phyloP scores from a whole-genome alignment of 2,888 invertebrate genomes.

The Luperina nickerlii region DNA sequence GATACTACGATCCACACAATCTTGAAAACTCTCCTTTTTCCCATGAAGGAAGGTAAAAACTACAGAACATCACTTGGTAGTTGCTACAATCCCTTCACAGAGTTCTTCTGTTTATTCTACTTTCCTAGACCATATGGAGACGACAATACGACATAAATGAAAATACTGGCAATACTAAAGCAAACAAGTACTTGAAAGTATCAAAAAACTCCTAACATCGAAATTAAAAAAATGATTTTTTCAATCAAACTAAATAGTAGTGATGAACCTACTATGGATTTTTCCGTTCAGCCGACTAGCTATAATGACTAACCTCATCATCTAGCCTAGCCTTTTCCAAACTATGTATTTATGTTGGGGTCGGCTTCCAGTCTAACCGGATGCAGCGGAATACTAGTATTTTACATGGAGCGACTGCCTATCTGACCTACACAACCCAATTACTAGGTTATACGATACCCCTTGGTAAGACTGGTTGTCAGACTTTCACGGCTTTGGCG shows the following conservation, averaged over 20 bases:
- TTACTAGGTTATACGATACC: no score
- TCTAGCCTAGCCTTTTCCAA: no score
- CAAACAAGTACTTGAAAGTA: not conserved
- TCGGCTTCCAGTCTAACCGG: no score
- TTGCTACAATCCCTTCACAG: not conserved
- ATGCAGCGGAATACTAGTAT: no score
- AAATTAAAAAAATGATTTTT: not conserved
- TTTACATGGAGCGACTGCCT: no score
- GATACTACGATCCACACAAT: not conserved
- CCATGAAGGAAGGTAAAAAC: not conserved
- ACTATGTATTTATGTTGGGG: no score
- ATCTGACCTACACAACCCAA: no score
- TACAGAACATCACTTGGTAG: not conserved
- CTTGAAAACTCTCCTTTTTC: not conserved
- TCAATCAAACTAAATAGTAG: not conserved
- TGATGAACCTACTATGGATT: not conserved
- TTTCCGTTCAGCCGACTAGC: not conserved
- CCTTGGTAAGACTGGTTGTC: no score
- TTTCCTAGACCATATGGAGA: not conserved
- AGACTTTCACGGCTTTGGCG: no score
- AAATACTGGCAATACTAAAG: not conserved
- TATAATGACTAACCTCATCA: not conserved
- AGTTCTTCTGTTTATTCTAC: not conserved
- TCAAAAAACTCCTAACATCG: not conserved
- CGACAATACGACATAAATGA: not conserved